A percentile compares a stretch with the other conserved stretches of the same genome.
Conservation (phyloP, 2,888 invertebrate species). For the Drosophila crucigera region DNA sequence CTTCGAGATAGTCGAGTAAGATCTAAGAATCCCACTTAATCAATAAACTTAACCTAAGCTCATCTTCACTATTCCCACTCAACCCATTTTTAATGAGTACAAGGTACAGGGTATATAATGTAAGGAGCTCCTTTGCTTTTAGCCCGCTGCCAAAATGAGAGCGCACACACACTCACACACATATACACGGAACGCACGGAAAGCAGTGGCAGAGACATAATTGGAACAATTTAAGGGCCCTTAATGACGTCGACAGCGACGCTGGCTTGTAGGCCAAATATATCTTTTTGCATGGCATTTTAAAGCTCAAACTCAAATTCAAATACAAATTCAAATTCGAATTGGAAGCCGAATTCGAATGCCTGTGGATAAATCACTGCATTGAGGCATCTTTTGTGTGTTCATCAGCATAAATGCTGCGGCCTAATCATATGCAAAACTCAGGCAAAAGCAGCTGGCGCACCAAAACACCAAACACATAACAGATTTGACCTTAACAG, state of each 20-base stretch:
- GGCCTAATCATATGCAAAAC: conserved; percentile 57
- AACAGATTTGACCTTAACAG: conserved; percentile 77
- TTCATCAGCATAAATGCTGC: conserved; percentile 19
- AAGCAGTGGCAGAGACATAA: conserved; percentile 66
- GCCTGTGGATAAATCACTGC: conserved; percentile 49
- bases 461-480: conserved; percentile 37
- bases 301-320: conserved; percentile 59
- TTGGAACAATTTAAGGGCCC: conserved; percentile 80
- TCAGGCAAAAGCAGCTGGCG: conserved; percentile 2
- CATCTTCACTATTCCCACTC: neutral
- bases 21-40: neutral
- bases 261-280: conserved; percentile 67
- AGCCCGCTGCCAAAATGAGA: conserved; percentile 64
- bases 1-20: neutral
- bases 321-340: conserved; percentile 41
- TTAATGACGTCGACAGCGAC: conserved; percentile 68
- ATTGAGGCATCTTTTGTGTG: conserved; percentile 18
- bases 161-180: conserved; percentile 48
- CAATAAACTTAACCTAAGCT: neutral
- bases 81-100: neutral
- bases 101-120: conserved; percentile 23
- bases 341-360: conserved; percentile 25
- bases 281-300: conserved; percentile 57
- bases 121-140: conserved; percentile 59
- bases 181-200: conserved; percentile 15